phyloP scores from a whole-genome alignment of 2,888 invertebrate species.

The Lasioglossum zephyrum region DNA sequence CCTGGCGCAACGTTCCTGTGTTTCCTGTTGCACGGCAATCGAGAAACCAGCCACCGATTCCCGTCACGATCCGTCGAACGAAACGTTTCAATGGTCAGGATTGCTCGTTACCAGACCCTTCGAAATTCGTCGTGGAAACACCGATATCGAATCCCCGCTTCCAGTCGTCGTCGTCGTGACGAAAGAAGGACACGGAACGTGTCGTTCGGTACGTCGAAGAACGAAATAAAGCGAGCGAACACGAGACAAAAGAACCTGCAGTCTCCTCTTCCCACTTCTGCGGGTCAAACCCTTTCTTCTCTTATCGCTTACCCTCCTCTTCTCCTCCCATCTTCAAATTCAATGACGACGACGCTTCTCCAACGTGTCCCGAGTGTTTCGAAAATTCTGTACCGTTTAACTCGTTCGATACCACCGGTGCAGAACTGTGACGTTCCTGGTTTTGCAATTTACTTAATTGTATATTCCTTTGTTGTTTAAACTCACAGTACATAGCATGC shows the following conservation, averaged over 20 bases:
- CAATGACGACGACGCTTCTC: neutral
- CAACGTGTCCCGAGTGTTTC: neutral
- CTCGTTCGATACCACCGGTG: neutral
- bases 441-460: neutral
- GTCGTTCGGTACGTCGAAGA: neutral
- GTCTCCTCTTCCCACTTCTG: neutral
- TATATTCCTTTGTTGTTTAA: neutral
- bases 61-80: constrained; percentile 50
- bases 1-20: neutral
- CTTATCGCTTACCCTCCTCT: neutral
- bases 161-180: neutral
- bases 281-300: neutral
- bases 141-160: neutral
- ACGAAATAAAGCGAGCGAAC: neutral
- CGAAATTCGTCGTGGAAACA: constrained; percentile 32
- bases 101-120: constrained; percentile 50
- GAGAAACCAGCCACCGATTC: constrained; percentile 41
- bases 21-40: constrained; percentile 41
- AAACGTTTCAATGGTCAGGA: constrained; percentile 26
- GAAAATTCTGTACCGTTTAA: neutral
- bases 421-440: neutral
- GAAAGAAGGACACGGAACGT: neutral
- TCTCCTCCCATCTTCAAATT: neutral
- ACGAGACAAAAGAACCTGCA: neutral
- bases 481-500: too few relatives aligned